Evolutionary conservation across 2,888 invertebrate genomes (phyloP).

Genomic region (Lepidonotus clava): DNA sequence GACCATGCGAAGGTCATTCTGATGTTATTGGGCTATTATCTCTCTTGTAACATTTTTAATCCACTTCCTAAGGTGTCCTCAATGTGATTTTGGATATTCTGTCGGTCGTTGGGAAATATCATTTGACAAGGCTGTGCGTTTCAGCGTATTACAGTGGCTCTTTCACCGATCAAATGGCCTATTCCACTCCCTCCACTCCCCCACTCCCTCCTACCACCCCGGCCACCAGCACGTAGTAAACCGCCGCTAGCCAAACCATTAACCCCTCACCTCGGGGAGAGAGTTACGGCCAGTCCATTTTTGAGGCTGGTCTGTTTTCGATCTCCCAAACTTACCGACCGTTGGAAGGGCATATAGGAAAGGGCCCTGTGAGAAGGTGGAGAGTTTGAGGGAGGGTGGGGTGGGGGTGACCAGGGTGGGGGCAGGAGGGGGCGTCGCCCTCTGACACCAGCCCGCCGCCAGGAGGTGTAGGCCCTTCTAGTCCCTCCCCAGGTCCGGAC

Average conservation of each 20-base stretch:
- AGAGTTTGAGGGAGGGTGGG: neutral
- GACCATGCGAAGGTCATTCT: too few relatives aligned
- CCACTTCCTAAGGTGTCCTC: too few relatives aligned
- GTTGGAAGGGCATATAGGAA: neutral
- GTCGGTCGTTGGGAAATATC: too few relatives aligned
- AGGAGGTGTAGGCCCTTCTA: neutral
- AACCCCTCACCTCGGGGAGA: neutral
- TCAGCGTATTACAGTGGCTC: too few relatives aligned
- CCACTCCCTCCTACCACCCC: neutral
- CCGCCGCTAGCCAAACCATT: neutral
- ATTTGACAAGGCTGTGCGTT: too few relatives aligned
- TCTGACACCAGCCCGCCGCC: neutral
- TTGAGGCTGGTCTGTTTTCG: neutral
- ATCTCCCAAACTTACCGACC: neutral
- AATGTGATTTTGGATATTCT: too few relatives aligned
- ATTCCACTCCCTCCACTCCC: neutral
- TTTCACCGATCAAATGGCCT: too few relatives aligned
- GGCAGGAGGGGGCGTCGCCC: neutral
- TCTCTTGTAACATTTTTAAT: too few relatives aligned
- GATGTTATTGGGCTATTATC: too few relatives aligned
- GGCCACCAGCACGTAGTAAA: neutral
- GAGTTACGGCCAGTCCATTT: neutral
- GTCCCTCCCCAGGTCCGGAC: neutral
- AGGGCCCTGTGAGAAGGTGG: too few relatives aligned
- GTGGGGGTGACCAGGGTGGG: neutral